Evolutionary conservation across 2,888 invertebrate genomes (phyloP).

Genomic region (Chymomyza amoena): DNA sequence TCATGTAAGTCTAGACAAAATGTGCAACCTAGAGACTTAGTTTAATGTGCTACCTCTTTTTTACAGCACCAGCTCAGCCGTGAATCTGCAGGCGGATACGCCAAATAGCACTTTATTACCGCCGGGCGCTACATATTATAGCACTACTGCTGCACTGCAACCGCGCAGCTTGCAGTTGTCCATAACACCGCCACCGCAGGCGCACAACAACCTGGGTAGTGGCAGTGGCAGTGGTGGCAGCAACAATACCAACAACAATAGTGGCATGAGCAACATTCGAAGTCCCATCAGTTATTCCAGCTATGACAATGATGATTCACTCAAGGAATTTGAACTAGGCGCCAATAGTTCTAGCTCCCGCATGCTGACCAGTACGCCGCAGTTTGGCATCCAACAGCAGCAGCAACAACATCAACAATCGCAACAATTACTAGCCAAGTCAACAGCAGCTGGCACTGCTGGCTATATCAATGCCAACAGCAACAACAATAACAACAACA

Average conservation of each 20-base stretch:
- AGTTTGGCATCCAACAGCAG: constrained; percentile 36
- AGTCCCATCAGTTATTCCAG: constrained; percentile 77
- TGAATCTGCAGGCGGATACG: not conserved
- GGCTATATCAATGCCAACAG: constrained; percentile 17
- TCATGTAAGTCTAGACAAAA: constrained; percentile 49
- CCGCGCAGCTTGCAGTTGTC: constrained; percentile 25
- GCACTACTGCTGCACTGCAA: not conserved
- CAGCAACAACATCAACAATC: constrained; percentile 34
- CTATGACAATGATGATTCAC: constrained; percentile 78
- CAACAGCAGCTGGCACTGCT: constrained; percentile 1
- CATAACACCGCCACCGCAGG: constrained; percentile 33
- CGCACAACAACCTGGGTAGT: constrained; percentile 13
- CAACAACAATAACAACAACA: constrained; percentile 56
- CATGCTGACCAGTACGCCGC: constrained; percentile 67
- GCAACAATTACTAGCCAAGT: constrained; percentile 14
- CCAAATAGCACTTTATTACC: constrained; percentile 12
- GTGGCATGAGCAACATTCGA: constrained; percentile 53
- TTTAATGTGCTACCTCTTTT: not conserved
- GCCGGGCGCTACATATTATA: not conserved
- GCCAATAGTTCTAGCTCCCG: constrained; percentile 42
- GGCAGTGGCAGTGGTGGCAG: not conserved
- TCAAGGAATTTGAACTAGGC: constrained; percentile 78
- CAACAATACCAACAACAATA: not conserved
- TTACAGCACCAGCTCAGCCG: not conserved
- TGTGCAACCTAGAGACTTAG: constrained; percentile 3